These are phyloP conservation scores for Craseonycteris thonglongyai DNA, from an alignment of 2,113 vertebrate genomes.

Conservation along the genomic window DNA sequence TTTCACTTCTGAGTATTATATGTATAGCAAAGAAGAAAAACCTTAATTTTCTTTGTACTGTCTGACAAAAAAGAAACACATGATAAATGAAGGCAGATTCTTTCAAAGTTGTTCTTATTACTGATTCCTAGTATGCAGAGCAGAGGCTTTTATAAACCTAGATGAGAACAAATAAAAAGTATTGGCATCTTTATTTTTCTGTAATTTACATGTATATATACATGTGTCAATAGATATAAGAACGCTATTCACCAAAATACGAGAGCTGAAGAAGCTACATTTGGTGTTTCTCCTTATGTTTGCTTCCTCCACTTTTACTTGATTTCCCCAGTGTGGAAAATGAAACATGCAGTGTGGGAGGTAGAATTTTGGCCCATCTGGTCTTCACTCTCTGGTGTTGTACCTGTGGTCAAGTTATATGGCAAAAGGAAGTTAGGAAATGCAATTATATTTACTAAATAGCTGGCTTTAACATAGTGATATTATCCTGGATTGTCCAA, in stretches of 20 bases:
- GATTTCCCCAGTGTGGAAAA: neutral
- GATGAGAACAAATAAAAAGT: slow-evolving; percentile 63
- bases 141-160: slow-evolving; percentile 55
- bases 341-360: neutral
- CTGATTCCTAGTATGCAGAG: slow-evolving; percentile 75
- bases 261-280: neutral
- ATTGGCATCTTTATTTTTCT: slow-evolving; percentile 45
- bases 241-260: slow-evolving; percentile 6
- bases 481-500: neutral
- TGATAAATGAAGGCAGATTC: slow-evolving; percentile 82
- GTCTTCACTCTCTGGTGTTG: neutral
- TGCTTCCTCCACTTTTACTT: neutral
- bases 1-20: slow-evolving; percentile 85
- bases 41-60: slow-evolving; percentile 84
- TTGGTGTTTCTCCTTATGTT: neutral
- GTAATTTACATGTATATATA: slow-evolving; percentile 53
- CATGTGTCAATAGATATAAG: neutral
- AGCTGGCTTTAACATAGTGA: neutral
- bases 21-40: slow-evolving; percentile 80
- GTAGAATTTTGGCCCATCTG: neutral
- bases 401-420: neutral
- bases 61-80: slow-evolving; percentile 79
- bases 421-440: neutral
- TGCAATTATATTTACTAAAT: neutral
- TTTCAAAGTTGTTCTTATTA: slow-evolving; percentile 81